A percentile compares a stretch with the other conserved stretches of the same genome.
These are phyloP conservation scores for Glaucopsyche alexis DNA, from an alignment of 2,888 invertebrate species.

Conservation along the genomic window DNA sequence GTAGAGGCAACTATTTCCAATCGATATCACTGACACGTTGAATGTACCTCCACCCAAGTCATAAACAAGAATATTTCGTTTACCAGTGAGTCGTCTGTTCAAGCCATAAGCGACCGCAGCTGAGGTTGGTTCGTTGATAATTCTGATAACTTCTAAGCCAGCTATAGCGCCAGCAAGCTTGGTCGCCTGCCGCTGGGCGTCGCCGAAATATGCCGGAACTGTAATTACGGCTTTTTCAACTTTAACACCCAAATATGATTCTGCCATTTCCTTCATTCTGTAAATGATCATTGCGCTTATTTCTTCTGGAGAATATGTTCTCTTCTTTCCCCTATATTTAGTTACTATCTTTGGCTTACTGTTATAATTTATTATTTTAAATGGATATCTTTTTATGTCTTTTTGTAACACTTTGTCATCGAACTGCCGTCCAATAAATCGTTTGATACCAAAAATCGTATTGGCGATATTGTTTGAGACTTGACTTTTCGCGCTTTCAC, in stretches of 20 bases:
- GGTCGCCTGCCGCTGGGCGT: constrained; percentile 60
- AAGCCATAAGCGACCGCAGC: constrained; percentile 65
- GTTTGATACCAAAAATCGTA: constrained; percentile 61
- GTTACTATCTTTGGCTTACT: constrained; percentile 62
- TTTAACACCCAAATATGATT: constrained; percentile 51
- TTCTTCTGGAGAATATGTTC: constrained; percentile 59
- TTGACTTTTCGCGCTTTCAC: too few species aligned
- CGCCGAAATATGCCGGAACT: constrained; percentile 65
- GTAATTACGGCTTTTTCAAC: constrained; percentile 62
- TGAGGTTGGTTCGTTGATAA: constrained; percentile 63
- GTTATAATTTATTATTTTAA: constrained; percentile 51
- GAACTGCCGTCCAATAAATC: constrained; percentile 58
- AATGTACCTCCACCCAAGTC: constrained; percentile 66
- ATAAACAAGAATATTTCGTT: constrained; percentile 55
- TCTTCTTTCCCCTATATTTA: constrained; percentile 52
- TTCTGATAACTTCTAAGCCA: constrained; percentile 57
- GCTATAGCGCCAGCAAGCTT: constrained; percentile 56
- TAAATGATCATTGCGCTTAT: constrained; percentile 62
- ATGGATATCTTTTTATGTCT: constrained; percentile 59
- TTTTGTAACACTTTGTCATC: constrained; percentile 60
- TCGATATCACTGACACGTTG: constrained; percentile 58
- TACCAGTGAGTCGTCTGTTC: constrained; percentile 48
- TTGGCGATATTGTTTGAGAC: constrained; percentile 60
- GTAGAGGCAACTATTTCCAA: constrained; percentile 51
- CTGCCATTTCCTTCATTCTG: constrained; percentile 61